These are phyloP conservation scores for Lepisosteus oculatus DNA, from an alignment of 2,113 vertebrate genomes.

Conservation along the genomic window DNA sequence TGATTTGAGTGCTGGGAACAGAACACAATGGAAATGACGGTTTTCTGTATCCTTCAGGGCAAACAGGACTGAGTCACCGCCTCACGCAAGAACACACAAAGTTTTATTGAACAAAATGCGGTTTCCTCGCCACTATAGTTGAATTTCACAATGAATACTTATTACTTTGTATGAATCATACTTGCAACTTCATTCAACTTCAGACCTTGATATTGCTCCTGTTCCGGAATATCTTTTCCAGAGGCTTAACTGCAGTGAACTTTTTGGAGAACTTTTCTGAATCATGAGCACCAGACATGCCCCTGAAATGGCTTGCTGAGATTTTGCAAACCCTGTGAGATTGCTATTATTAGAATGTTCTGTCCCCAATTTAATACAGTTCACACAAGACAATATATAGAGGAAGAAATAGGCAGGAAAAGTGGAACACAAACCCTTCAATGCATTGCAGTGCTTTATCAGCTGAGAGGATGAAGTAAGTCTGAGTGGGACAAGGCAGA, in stretches of 20 bases:
- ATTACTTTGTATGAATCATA: no score
- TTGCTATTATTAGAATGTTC: constrained; percentile 26
- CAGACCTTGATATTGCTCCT: not conserved
- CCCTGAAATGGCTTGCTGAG: not conserved
- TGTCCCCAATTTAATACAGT: constrained; percentile 20
- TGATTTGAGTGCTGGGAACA: constrained; percentile 81
- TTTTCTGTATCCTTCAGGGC: no score
- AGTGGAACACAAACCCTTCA: not conserved
- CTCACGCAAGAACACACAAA: no score
- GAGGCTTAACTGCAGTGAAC: not conserved
- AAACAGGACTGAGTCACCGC: no score
- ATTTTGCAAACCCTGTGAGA: constrained; percentile 17
- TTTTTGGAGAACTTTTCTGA: constrained; percentile 2
- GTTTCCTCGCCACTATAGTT: no score
- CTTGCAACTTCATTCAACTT: not conserved
- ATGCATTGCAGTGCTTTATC: not conserved
- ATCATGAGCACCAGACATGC: not conserved
- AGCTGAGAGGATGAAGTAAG: not conserved
- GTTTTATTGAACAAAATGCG: no score
- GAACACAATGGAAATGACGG: not conserved
- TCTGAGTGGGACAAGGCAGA: constrained; percentile 33
- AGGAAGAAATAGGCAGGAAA: not conserved
- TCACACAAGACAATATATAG: constrained; percentile 10
- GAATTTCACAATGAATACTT: no score
- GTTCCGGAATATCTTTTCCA: not conserved